These are phyloP conservation scores for Oasisia sp. DNA, from an alignment of 2,888 invertebrate species.

Conservation along the genomic window DNA sequence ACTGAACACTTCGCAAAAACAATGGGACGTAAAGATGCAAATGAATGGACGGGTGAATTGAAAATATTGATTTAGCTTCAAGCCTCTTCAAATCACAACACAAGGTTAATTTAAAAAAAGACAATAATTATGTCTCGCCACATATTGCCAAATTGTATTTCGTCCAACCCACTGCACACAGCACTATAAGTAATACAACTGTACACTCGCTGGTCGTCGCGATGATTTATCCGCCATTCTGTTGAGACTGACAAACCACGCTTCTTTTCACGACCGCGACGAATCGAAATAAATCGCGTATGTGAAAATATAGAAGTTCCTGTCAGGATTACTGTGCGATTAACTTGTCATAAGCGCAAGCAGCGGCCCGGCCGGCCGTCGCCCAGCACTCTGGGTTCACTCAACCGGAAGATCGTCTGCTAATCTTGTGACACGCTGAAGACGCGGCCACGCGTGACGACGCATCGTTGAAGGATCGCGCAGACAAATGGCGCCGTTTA, in stretches of 20 bases:
- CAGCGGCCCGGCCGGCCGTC: background rate
- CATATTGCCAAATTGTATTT: background rate
- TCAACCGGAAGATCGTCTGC: background rate
- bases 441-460: background rate
- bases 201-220: background rate
- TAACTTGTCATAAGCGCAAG: background rate
- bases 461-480: background rate
- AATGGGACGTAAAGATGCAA: too few species aligned
- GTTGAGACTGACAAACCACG: background rate
- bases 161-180: background rate
- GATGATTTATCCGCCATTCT: background rate
- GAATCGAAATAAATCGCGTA: background rate
- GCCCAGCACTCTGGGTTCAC: background rate
- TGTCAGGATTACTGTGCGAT: slow-evolving; percentile 12
- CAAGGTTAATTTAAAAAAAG: background rate
- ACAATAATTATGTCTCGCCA: background rate
- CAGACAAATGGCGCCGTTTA: background rate
- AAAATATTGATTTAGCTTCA: background rate
- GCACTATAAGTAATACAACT: background rate
- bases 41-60: background rate
- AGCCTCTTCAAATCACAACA: background rate
- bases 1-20: too few species aligned
- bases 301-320: background rate
- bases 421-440: background rate
- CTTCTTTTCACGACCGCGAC: slow-evolving; percentile 3